These are phyloP conservation scores for Eretmocerus hayati DNA, from an alignment of 2,888 invertebrate genomes.

Conservation along the genomic window DNA sequence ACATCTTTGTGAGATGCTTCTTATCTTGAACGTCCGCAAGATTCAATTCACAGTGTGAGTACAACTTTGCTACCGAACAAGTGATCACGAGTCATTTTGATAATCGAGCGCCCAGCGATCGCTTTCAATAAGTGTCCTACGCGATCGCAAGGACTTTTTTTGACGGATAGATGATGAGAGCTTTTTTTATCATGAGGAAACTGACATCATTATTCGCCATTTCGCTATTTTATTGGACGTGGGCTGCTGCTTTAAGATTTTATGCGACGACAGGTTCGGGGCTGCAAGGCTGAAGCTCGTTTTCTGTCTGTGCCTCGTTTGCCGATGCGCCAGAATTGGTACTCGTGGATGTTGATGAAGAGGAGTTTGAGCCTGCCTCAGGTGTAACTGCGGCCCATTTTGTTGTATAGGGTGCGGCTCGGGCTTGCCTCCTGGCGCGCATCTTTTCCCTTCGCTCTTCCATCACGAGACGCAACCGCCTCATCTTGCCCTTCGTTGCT, in stretches of 20 bases:
- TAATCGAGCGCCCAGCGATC: not conserved
- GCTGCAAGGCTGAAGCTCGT: constrained; percentile 42
- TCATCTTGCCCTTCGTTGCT: constrained; percentile 78
- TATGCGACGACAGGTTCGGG: constrained; percentile 45
- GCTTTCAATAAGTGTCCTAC: not conserved
- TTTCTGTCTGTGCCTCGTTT: constrained; percentile 39
- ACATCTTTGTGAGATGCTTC: too few relatives aligned
- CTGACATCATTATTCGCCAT: too few relatives aligned
- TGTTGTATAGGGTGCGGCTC: constrained; percentile 61
- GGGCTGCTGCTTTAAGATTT: constrained; percentile 12
- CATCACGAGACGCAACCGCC: constrained; percentile 81
- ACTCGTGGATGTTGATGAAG: constrained; percentile 42
- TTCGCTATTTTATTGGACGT: too few relatives aligned
- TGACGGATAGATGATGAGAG: too few relatives aligned
- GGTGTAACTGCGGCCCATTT: constrained; percentile 46
- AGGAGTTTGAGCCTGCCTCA: constrained; percentile 43
- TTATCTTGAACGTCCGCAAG: too few relatives aligned
- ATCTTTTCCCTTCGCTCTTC: constrained; percentile 71
- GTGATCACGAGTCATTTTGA: not conserved
- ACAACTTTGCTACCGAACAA: not conserved
- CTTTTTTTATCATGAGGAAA: too few relatives aligned
- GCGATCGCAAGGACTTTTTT: not conserved
- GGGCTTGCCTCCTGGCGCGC: constrained; percentile 67
- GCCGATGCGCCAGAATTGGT: constrained; percentile 20
- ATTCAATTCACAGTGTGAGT: not conserved